A percentile compares a stretch with the other conserved stretches of the same genome.
Conservation (phyloP, 1,140 invertebrate species). For the Brachionus rotundiformis region DNA sequence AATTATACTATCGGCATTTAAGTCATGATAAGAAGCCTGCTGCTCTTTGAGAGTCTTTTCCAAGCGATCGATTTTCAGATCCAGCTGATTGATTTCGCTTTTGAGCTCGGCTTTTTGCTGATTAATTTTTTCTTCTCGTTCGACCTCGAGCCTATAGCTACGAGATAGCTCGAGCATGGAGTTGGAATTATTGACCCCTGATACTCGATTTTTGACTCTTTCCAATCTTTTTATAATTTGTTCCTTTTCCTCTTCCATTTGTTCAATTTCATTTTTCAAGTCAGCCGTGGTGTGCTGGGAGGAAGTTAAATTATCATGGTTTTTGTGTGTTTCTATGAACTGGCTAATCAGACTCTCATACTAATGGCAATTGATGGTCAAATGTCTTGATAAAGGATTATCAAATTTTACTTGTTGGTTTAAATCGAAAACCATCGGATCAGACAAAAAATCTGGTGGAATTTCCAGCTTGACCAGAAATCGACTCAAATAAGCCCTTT, state of each 20-base stretch:
- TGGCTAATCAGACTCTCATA: slow-evolving; percentile 78
- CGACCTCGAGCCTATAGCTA: slow-evolving; percentile 72
- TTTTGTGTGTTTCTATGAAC: slow-evolving; percentile 79
- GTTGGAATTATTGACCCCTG: slow-evolving; percentile 66
- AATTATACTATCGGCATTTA: slow-evolving; percentile 68
- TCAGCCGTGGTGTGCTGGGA: slow-evolving; percentile 68
- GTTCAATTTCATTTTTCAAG: slow-evolving; percentile 72
- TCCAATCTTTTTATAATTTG: slow-evolving; percentile 74
- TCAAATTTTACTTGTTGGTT: slow-evolving; percentile 68
- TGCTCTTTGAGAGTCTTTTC: slow-evolving; percentile 69
- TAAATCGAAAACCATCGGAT: slow-evolving; percentile 73
- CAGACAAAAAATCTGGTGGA: slow-evolving; percentile 77
- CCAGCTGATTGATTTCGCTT: slow-evolving; percentile 65
- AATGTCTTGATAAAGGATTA: neutral
- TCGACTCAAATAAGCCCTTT: slow-evolving; percentile 77
- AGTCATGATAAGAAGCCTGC: slow-evolving; percentile 66
- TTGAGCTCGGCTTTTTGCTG: slow-evolving; percentile 69
- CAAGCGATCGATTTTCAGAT: slow-evolving; percentile 67
- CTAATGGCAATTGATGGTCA: slow-evolving; percentile 58
- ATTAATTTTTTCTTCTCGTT: slow-evolving; percentile 71
- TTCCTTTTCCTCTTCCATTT: slow-evolving; percentile 83
- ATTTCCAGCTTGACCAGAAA: slow-evolving; percentile 77
- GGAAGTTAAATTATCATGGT: slow-evolving; percentile 71
- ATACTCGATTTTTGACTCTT: slow-evolving; percentile 69
- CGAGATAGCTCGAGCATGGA: slow-evolving; percentile 71